Evolutionary conservation across 2,797 vertebrate genomes (phyloP), one percentile per base, ranked within the genome.

Genomic region (Chromis chromis): DNA sequence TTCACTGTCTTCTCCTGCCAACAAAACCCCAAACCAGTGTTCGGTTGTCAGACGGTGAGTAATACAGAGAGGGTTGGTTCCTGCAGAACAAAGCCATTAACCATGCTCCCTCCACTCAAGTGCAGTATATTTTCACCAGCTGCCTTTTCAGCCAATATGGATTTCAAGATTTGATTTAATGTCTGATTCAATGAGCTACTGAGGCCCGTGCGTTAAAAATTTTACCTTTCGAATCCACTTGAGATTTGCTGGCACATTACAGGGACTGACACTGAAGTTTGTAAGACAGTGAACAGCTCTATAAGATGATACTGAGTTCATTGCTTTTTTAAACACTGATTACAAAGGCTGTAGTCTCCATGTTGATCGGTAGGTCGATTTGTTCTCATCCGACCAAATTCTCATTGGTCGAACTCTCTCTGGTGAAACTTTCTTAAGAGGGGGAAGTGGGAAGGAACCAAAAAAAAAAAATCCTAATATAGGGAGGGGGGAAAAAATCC

Each of bases 71-170:
- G 78, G 57, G 65, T 65, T 64, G 71, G 77, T 79, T 76, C 25
- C 77, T 85, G 66, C 11, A 74, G 78, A 79, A 85, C 78, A 79
- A 79, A 81, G 81, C 52, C 54, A 19, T 65, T n/a, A 22, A 64
- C 79, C 61, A 16, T 61, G 25, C 59, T 67, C 36, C 78, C 68
- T 66, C 9, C 19, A 11, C 61, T 40, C 70, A 86, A 82, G 21
- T 63, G 50, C 27, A 53, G 53, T 65, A 50, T 62, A 70, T 86
- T 58, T 78, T 65, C 76, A 74, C n/a, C 33, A 13, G 31, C 59
- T 17, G 31, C 8, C 28, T 57, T 74, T 71, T 70, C 59, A 49
- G 61, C 14, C 74, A 59, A 24, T 40, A 53, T 44, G 48, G 68
- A 63, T 25, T 52, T 59, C 12, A 1, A 44, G 54, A 78, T 78